These are phyloP conservation scores for Vollenhovia emeryi DNA, from an alignment of 1,140 invertebrate species.

Conservation along the genomic window DNA sequence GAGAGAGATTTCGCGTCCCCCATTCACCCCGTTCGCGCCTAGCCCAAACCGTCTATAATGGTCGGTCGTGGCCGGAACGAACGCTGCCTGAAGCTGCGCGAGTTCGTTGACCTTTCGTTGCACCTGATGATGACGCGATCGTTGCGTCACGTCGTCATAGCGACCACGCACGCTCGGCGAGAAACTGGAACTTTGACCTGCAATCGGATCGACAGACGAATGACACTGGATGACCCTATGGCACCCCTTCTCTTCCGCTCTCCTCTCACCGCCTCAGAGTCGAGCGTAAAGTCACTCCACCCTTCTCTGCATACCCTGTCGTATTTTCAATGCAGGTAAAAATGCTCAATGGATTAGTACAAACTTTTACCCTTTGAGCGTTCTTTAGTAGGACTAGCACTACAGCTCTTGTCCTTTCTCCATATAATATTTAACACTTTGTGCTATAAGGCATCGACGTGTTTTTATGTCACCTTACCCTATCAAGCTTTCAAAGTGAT, in stretches of 20 bases:
- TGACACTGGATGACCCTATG: conserved; percentile 18
- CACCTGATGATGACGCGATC: conserved; percentile 68
- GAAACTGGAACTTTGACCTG: conserved; percentile 76
- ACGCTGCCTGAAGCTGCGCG: not conserved
- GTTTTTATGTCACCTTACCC: no score
- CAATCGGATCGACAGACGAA: conserved; percentile 66
- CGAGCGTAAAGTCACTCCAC: not conserved
- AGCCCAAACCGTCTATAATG: no score
- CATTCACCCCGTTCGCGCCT: conserved; percentile 62
- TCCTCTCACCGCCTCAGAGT: not conserved
- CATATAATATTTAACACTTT: no score
- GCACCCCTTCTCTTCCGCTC: not conserved
- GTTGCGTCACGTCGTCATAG: conserved; percentile 76
- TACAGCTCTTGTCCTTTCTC: no score
- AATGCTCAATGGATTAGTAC: not conserved
- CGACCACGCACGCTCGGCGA: conserved; percentile 44
- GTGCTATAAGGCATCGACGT: no score
- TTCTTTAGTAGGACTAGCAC: no score
- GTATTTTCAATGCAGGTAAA: conserved; percentile 1
- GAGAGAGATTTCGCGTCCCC: conserved; percentile 6
- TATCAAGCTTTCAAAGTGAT: no score
- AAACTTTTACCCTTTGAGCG: no score
- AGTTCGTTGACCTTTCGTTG: conserved; percentile 65
- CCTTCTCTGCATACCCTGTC: not conserved
- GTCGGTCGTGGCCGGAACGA: not conserved